Base-by-base conservation (phyloP, 2,113 vertebrate species). In the Rhagologus leucostigma region DNA sequence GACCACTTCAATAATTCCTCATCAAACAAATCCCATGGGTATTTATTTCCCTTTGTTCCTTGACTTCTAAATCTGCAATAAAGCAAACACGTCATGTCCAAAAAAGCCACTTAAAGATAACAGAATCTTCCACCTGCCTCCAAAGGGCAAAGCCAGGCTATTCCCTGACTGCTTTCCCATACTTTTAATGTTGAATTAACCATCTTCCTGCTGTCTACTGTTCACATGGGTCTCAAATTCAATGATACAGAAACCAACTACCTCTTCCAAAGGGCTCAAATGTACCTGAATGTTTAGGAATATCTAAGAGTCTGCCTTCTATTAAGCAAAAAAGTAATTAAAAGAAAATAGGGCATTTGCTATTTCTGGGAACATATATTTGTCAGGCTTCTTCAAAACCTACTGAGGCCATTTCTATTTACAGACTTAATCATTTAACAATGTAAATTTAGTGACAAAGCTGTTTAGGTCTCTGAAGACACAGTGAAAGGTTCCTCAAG, bases 51-150 rank as follows among this genome's bases (percentile, higher is more conserved):
- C 52, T 80, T 57, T 74, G 33, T 59, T 93, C 50, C 59, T 33
- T 30, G 29, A 62, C 64, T 90, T 57, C 41, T 76, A 30, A 32
- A 32, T 64, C 76, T 46, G 71, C 71, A 81, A 74, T 55, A 82
- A 78, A 63, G 55, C 50, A 49, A 90, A 56, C 6, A 10, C 0
- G 0, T 27, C 5, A 1, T 29, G 21, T 44, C 76, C 55, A 50
- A 62, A 91, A 67, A 62, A 74, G 59, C 82, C 53, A n/a, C 52
- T 83, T 82, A 14, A 39, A 64, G 52, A 37, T 46, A 62, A 52
- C 0, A 19, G 30, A 68, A n/a, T 56, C 55, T 59, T 89, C 33
- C 35, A 69, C 55, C 76, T 52, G 44, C 63, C 47, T 27, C 39
- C 23, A 26, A 59, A 76, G 82, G 8, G 49, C 24, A n/a, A 70